A percentile compares a stretch with the other conserved stretches of the same genome.
phyloP scores from a whole-genome alignment of 2,888 invertebrate genomes.

The Cheilosia vulpina region DNA sequence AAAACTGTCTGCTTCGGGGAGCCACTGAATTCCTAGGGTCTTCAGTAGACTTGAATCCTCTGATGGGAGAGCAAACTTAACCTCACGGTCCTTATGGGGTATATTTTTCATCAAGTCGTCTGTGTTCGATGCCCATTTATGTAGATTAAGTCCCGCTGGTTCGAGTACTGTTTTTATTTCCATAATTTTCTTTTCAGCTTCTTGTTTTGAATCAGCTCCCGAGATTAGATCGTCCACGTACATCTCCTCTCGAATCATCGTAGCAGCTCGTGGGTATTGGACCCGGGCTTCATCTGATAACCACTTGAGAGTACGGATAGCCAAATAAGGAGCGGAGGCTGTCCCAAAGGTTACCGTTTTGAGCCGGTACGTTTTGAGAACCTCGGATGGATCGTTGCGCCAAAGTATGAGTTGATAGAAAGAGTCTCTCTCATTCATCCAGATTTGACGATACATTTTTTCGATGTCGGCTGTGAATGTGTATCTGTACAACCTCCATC shows the following conservation, averaged over 20 bases:
- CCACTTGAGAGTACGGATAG: neutral
- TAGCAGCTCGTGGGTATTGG: neutral
- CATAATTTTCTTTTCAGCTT: neutral
- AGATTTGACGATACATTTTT: neutral
- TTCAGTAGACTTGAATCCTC: conserved; percentile 6
- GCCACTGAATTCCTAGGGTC: conserved; percentile 16
- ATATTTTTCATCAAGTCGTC: neutral
- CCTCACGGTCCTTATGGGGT: neutral
- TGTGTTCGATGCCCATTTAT: neutral
- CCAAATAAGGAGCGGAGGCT: neutral
- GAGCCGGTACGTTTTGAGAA: conserved; percentile 5
- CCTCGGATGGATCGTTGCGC: neutral
- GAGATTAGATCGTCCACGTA: neutral
- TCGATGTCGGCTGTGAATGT: neutral
- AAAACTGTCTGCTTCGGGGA: neutral
- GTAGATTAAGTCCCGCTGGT: neutral
- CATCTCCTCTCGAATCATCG: neutral
- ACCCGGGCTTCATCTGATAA: neutral
- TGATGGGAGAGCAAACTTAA: neutral
- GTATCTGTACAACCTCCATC: conserved; percentile 9
- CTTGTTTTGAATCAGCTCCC: neutral
- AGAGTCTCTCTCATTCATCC: neutral
- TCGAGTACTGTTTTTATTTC: neutral
- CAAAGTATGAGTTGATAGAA: neutral
- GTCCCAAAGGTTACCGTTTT: neutral